Base-by-base conservation (phyloP, 2,888 invertebrate genomes). In the Heliconius aoede region DNA sequence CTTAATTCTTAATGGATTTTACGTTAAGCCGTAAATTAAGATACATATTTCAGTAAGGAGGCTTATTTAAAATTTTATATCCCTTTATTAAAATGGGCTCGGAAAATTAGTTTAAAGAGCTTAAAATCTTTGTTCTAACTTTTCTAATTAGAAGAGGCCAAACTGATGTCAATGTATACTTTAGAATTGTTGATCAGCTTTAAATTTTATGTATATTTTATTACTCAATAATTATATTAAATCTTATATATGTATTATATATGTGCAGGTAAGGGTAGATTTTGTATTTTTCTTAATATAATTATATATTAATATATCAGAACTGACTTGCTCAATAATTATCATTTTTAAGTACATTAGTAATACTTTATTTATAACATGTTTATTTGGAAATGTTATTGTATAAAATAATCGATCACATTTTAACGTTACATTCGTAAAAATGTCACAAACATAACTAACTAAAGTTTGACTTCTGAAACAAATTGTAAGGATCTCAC, bases 181-280 rank as follows among this genome's bases (percentile, higher is more conserved):
- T 77, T 65, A 40, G 46, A 74, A 71, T 74, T 77, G 69, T 71
- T 77, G 58, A 64, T 69, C 24, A 15, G 40, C 30, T 77, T 73
- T 32, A 65, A 21, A 68, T 61, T 74, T 36, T 73, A 30, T 18
- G 18, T 46, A 46, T 73, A 40, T 18, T 58, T 69, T 62, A 51
- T 69, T 69, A 60, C 18, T 32, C 2, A 58, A 11, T 13, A 21
- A 74, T 51, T 61, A 87, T 80, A 80, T 82, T 82, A 86, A 86
- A 51, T 68, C 21, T 13, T 51, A 28, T 15, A 5, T 46, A 11
- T 30, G 21, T 68, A 3, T 24, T 8, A 32, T 3, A n/a, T 46
- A 26, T 51, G 21, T 28, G 36, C 0, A 15, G 36, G 13, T 32
- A 36, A 36, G 15, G 0, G 1, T 9, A 4, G 4, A n/a, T n/a